Evolutionary conservation across 2,888 invertebrate genomes (phyloP), one percentile per base, ranked within the genome.

Genomic region (Eucera pruinosa): DNA sequence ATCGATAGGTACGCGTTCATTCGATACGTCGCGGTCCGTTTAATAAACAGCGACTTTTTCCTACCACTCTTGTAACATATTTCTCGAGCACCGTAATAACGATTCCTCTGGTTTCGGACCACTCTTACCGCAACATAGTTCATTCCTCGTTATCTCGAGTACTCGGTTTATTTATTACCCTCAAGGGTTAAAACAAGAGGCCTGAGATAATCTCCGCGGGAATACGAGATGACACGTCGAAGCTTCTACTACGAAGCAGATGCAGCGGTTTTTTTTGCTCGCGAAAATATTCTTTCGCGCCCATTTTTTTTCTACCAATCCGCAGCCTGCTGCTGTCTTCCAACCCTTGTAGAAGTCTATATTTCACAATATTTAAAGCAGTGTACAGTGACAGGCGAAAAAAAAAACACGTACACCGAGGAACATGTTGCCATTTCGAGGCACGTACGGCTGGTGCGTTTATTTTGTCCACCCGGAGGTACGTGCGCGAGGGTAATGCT

Each of bases 391-490:
- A 86, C 85, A 84, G 68, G 74, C 75, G 78, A 80, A 77, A 70
- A 80, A 69, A 72, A 45, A 80, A 83, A 83, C 80, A 80, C 66
- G 69, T 78, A 54, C 33, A 72, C 65, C 47, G 65, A 66, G 82
- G 70, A 79, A 80, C 67, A 75, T 91, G 91, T 91, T 91, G 81
- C 78, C 84, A 78, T 83, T 83, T 87, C 50, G 60, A 74, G 85
- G 87, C 91, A 91, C 91, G 91, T 90, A 90, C 89, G 69, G 33
- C 82, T 89, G 89, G 89, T 88, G 84, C 87, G 89, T 90, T 89
- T 91, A 89, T 90, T 90, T 89, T 83, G 85, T 83, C 74, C 81
- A 66, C 55, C 41, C 39, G 58, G 66, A 61, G 77, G 71, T 77
- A 73, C 71, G 69, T 73, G 82, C 76, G 23, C 61, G 80, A 83